Conservation (phyloP, 2,797 vertebrate species). For the Rousettus madagascariensis region DNA sequence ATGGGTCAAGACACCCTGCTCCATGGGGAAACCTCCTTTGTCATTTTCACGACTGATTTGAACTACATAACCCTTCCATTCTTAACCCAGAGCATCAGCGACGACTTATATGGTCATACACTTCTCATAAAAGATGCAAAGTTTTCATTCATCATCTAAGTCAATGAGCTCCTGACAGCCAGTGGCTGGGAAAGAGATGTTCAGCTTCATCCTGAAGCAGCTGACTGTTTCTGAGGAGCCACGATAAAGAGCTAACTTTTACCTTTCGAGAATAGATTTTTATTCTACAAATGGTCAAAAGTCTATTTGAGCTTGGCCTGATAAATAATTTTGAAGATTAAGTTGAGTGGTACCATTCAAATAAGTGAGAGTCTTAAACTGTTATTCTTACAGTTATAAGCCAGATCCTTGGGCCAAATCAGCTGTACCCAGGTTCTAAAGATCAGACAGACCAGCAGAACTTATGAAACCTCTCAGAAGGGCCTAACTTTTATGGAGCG, state of each 20-base stretch:
- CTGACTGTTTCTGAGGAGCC: too few relatives aligned
- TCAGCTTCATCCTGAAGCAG: too few relatives aligned
- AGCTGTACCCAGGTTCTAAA: not conserved
- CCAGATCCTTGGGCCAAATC: not conserved
- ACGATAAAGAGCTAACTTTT: not conserved
- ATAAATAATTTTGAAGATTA: conserved; percentile 1
- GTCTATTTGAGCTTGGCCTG: not conserved
- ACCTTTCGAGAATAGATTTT: not conserved
- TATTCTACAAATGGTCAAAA: not conserved
- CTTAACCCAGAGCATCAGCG: too few relatives aligned
- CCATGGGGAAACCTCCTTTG: too few relatives aligned
- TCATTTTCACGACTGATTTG: too few relatives aligned
- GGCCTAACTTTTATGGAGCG: not conserved
- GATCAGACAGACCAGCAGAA: not conserved
- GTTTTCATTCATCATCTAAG: too few relatives aligned
- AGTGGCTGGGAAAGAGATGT: too few relatives aligned
- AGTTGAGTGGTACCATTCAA: not conserved
- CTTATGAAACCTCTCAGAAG: not conserved
- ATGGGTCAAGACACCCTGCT: too few relatives aligned
- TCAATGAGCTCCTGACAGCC: too few relatives aligned
- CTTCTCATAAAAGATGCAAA: too few relatives aligned
- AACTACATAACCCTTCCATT: too few relatives aligned
- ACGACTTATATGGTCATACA: too few relatives aligned
- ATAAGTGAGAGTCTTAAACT: not conserved
- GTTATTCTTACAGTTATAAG: not conserved